These are phyloP conservation scores for Cyanoramphus novaezelandiae DNA, from an alignment of 2,113 vertebrate genomes.

Conservation along the genomic window DNA sequence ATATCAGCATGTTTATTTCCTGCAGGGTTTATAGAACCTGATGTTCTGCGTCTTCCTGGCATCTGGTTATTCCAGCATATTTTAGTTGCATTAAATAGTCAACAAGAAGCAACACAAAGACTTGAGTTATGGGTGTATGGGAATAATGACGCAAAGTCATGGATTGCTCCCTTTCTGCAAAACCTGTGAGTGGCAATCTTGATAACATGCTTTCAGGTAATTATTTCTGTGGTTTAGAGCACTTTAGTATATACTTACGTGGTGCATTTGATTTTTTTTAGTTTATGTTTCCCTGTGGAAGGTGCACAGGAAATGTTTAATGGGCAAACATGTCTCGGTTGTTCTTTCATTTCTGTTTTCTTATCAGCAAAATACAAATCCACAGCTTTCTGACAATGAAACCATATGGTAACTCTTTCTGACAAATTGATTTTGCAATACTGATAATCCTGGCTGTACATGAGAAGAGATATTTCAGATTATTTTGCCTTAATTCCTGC, in stretches of 20 bases:
- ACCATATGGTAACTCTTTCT: not conserved
- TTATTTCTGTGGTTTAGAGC: not conserved
- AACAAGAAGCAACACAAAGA: not conserved
- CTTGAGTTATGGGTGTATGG: not conserved
- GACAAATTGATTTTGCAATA: not conserved
- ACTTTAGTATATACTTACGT: not conserved
- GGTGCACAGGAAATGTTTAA: not conserved
- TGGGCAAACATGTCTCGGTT: not conserved
- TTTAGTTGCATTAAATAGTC: not conserved
- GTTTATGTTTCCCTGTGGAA: not conserved
- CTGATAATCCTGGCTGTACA: not conserved
- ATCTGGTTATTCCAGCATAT: not conserved
- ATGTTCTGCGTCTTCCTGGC: not conserved
- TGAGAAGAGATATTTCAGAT: not conserved
- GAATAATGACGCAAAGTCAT: not conserved
- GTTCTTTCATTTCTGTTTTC: not conserved
- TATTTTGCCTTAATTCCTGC: conserved; percentile 10
- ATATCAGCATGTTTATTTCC: not conserved
- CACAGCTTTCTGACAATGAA: not conserved
- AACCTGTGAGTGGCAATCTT: not conserved
- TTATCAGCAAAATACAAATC: conserved; percentile 14
- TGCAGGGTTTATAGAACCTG: not conserved
- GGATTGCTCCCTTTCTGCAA: not conserved
- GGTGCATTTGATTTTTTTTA: not conserved
- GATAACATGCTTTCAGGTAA: not conserved